Percentiles rank a stretch among this genome's conserved stretches.
Conservation (phyloP, 2,797 vertebrate species). For the Echeneis naucrates region DNA sequence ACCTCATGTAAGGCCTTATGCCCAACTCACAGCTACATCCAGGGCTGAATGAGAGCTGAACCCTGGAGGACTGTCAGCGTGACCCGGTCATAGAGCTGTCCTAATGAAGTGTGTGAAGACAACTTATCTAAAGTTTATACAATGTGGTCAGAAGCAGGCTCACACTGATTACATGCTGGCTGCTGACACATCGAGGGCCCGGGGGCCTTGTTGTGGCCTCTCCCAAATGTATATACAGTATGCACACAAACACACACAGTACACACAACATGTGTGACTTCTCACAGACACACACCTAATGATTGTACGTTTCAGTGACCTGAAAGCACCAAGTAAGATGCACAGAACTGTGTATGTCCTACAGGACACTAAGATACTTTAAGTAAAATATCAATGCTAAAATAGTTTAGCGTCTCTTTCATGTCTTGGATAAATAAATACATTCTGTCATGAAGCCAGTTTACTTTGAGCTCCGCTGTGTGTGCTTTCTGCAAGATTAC, state of each 20-base stretch:
- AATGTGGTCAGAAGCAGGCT: slow-evolving; percentile 52
- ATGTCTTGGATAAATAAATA: not conserved
- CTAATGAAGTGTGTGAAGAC: slow-evolving; percentile 76
- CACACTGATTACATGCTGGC: slow-evolving; percentile 59
- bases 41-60: slow-evolving; percentile 16
- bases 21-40: not conserved
- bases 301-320: slow-evolving; percentile 64
- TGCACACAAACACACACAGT: slow-evolving; percentile 10
- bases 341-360: slow-evolving; percentile 2
- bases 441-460: slow-evolving; percentile 3
- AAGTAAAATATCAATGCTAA: slow-evolving; percentile 11
- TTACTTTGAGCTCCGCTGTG: not conserved
- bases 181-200: slow-evolving; percentile 51
- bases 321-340: slow-evolving; percentile 34
- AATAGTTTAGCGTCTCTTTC: not conserved
- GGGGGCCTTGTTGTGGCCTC: slow-evolving; percentile 37
- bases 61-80: slow-evolving; percentile 29
- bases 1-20: not conserved
- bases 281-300: slow-evolving; percentile 65
- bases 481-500: slow-evolving; percentile 23
- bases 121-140: slow-evolving; percentile 76
- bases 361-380: not conserved
- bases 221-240: slow-evolving; percentile 5
- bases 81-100: slow-evolving; percentile 44
- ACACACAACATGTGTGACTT: slow-evolving; percentile 40